Evolutionary conservation across 2,797 vertebrate genomes (phyloP), one percentile per base, ranked within the genome.

Genomic region (Astyanax mexicanus): DNA sequence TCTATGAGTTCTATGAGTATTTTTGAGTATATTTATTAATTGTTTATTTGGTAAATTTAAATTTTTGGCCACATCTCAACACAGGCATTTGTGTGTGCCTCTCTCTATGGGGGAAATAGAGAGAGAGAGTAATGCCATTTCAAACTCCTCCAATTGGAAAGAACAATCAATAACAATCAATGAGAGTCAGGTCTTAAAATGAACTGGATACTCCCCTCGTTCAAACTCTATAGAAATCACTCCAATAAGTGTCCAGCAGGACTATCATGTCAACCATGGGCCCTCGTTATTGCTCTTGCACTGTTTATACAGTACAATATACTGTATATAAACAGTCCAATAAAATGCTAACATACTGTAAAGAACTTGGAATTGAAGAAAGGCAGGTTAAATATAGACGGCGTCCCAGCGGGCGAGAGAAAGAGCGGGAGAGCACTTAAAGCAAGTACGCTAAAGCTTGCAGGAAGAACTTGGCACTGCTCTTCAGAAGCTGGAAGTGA

Each of bases 401-500:
- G 17, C 37, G 12, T 29, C 37, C 29, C 6, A 12, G 67, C 8
- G 44, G n/a, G 32, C 23, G 60, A 35, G 55, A 47, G 32, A 71
- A 32, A 32, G 40, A 23, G 1, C 35, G 58, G 27, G 42, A 67
- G 27, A 51, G 65, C 65, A 67, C 65, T 25, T 66, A 65, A 55
- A 57, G 52, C 25, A 35, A 32, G 49, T 32, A 45, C 17, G 74
- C 8, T 11, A 45, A 45, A 27, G 27, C 61, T 65, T 19, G 49
- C 37, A 60, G 23, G 17, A 11, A 44, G 44, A 69, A 58, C 71
- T 61, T 81, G 51, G 21, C 62, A 72, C 37, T 35, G 38, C 52
- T 60, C 42, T 67, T 78, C 52, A 44, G 42, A 52, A 29, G 62
- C 23, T 58, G 32, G 9, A 77, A 44, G 42, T 77, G 47, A 54